Evolutionary conservation across 2,888 invertebrate genomes (phyloP), one percentile per base, ranked within the genome.

Genomic region (Pomacea canaliculata): DNA sequence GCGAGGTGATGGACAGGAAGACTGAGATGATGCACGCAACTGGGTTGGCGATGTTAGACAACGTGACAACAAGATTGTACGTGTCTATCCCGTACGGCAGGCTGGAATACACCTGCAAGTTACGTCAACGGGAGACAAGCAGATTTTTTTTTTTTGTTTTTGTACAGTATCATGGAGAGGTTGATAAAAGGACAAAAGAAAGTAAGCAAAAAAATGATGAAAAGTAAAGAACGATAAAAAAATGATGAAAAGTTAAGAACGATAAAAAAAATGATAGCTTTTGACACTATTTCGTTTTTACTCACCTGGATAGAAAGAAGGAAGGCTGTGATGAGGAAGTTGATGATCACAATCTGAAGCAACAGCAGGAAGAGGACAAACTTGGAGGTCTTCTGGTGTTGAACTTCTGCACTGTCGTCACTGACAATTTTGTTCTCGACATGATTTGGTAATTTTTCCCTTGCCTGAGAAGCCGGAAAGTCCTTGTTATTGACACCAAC

Each of bases 11-110:
- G 9, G 90, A 89, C 48, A 91, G 75, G 81, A 93, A 91, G 83
- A 93, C 93, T 9, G 93, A 93, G 19, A 93, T 79, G 78, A 93
- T 92, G 88, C 93, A 96, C 80, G 95, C 95, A 49, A 94, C 91
- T 59, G 97, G 96, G 91, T 95, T 96, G 51, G 96, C 95, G 91
- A 96, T 94, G 80, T 94, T 94, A 83, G 94, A 93, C 82, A 97
- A 92, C 76, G 95, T 93, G 72, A 94, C 94, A 10, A 95, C 93
- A 86, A 96, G 92, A 91, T 96, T 96, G 91, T 96, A 96, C 0
- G 94, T 93, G 70, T 83, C 77, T 16, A 82, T 93, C 23, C 96
- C 96, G 91, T 96, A 96, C 18, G 96, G 95, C 86, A 95, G 92
- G 87, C 94, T 94, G 72, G 96, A 95, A 90, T 94, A 96, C 68